Base-by-base conservation (phyloP, 2,888 invertebrate species). In the Xestia xanthographa region DNA sequence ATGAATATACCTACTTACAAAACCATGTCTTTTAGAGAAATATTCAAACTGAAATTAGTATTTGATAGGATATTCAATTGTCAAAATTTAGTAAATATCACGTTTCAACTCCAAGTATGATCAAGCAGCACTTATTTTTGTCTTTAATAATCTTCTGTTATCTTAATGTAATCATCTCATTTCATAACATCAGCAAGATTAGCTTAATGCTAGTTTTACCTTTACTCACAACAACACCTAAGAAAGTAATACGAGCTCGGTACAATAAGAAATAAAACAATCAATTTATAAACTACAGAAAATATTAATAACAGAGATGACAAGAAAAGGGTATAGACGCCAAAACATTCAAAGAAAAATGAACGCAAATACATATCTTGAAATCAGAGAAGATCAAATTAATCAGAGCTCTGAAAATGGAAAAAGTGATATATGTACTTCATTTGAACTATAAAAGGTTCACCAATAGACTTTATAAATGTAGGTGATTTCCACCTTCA, bases 341-440 rank as follows among this genome's bases (percentile, higher is more conserved):
- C 70, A 69, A 69, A 8, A 41, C 45, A 53, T 70, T 38, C n/a
- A 77, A 70, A 60, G 29, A 38, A 53, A 73, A 20, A 45, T 22
- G 43, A 48, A 43, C 48, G 26, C 34, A 56, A 67, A 34, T 56
- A 34, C 34, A 34, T 34, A 34, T 66, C 63, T 62, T 63, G 41
- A 73, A 79, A 80, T 48, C 26, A 29, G 45, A 62, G 53, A 66
- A 38, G 38, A 80, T 45, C 14, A 60, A 66, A 80, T 66, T 20
- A 26, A 60, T 60, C 34, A 77, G 20, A 50, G 41, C 20, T 48
- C 29, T 14, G 60, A 79, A 78, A 34, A n/a, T 38, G 4, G n/a
- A 56, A 56, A 34, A 1, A 56, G 17, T 34, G 22, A 62, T 38
- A 9, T 34, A 34, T 2, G 34, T 22, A 12, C 38, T 60, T 58